Evolutionary conservation across 2,797 vertebrate genomes (phyloP).

Genomic region (Sciurus vulgaris): DNA sequence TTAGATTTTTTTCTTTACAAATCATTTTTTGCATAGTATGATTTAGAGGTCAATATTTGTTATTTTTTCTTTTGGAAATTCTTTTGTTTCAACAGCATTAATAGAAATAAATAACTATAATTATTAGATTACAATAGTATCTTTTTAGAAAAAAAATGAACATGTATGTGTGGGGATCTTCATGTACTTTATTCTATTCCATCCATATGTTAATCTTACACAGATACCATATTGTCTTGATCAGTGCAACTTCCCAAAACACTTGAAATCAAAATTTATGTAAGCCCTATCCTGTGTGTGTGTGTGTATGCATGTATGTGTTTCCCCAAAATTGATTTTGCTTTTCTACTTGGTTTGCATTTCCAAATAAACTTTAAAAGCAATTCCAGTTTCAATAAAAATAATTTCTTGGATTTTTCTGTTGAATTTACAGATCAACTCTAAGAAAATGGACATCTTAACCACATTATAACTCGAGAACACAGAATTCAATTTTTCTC

Average conservation of each 20-base stretch:
- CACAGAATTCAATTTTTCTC: not conserved
- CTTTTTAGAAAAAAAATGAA: not conserved
- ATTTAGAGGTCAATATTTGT: not conserved
- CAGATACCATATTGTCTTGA: not conserved
- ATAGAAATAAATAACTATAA: not conserved
- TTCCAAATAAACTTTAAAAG: slow-evolving; percentile 25
- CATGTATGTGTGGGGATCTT: not conserved
- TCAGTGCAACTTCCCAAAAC: not conserved
- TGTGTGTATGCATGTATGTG: too few relatives aligned
- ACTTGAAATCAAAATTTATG: not conserved
- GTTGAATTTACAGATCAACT: not conserved
- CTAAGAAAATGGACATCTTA: not conserved
- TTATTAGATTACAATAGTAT: not conserved
- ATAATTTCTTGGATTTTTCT: not conserved
- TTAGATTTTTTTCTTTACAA: not conserved
- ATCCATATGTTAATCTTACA: too few relatives aligned
- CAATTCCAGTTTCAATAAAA: not conserved
- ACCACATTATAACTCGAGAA: not conserved
- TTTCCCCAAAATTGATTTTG: not conserved
- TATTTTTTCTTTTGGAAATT: not conserved
- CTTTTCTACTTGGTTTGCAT: not conserved
- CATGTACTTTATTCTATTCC: not conserved
- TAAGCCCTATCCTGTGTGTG: not conserved
- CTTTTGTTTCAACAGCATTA: not conserved
- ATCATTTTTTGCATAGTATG: not conserved